Conservation (phyloP, 37 sponge, comb jelly and placozoan species). For the Dysidea cf. avara region DNA sequence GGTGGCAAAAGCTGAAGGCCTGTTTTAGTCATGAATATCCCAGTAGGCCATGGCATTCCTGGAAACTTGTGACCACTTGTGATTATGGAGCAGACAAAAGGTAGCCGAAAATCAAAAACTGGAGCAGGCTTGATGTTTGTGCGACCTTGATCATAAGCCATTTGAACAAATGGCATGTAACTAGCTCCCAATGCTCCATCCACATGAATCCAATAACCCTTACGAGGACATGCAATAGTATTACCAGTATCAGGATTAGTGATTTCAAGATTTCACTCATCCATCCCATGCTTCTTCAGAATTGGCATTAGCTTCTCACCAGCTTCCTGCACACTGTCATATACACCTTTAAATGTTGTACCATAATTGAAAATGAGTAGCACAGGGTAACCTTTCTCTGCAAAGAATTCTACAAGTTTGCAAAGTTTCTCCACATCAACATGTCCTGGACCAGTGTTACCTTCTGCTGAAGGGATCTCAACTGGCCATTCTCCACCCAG, state of each 20-base stretch:
- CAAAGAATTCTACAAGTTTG: slow-evolving; percentile 21
- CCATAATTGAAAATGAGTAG: slow-evolving; percentile 32
- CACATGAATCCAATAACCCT: slow-evolving; percentile 27
- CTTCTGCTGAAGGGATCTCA: slow-evolving; percentile 4
- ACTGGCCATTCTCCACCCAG: slow-evolving; percentile 11
- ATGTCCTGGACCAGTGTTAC: slow-evolving; percentile 6
- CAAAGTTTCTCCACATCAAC: slow-evolving; percentile 12
- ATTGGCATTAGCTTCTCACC: neutral
- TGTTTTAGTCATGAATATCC: slow-evolving; percentile 16
- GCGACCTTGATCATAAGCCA: slow-evolving; percentile 15
- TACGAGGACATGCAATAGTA: neutral
- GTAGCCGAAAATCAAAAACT: slow-evolving; percentile 19
- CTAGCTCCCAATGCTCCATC: slow-evolving; percentile 17
- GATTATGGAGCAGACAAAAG: slow-evolving; percentile 16
- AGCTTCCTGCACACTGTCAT: slow-evolving; percentile 21
- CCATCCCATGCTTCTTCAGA: neutral
- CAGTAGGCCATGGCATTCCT: slow-evolving; percentile 25
- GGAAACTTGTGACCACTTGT: slow-evolving; percentile 21
- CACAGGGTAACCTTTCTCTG: slow-evolving; percentile 9
- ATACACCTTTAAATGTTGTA: slow-evolving; percentile 32
- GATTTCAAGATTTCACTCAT: neutral
- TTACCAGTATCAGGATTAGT: neutral
- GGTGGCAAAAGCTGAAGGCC: neutral
- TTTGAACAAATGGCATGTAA: slow-evolving; percentile 18
- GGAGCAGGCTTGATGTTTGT: neutral